A percentile compares a stretch with the other conserved stretches of the same genome.
phyloP scores from a whole-genome alignment of 2,797 vertebrate species.

The Notamacropus eugenii region DNA sequence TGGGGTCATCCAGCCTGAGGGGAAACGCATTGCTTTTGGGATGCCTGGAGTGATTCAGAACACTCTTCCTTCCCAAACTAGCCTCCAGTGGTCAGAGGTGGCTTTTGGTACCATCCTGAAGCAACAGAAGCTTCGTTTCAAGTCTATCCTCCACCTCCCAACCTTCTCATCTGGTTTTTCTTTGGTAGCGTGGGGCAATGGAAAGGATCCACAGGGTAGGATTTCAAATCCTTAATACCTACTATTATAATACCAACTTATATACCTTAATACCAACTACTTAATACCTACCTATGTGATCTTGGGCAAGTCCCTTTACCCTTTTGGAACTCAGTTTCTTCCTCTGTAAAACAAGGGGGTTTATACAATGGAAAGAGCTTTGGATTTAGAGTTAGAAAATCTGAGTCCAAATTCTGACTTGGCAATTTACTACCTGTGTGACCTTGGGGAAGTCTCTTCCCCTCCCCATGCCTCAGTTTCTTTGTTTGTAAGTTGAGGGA shows the following conservation, averaged over 20 bases:
- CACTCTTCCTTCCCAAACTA: background rate
- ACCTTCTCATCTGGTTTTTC: background rate
- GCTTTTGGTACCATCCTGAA: background rate
- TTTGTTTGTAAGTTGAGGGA: background rate
- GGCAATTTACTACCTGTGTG: background rate
- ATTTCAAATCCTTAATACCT: background rate
- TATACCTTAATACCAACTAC: background rate
- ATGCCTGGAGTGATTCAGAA: constrained; percentile 6
- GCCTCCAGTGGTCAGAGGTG: background rate
- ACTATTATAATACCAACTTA: no score
- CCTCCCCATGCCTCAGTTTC: background rate
- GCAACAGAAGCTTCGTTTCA: background rate
- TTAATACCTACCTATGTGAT: background rate
- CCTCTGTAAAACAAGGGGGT: background rate
- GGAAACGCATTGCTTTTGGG: constrained; percentile 18
- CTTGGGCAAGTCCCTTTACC: background rate
- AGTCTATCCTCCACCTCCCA: background rate
- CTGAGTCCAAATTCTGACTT: background rate
- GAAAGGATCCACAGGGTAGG: background rate
- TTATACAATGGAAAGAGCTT: background rate
- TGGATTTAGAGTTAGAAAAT: background rate
- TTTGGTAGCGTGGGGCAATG: background rate
- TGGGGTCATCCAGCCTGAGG: background rate
- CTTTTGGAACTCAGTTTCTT: background rate
- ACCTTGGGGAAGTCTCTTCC: no score